Evolutionary conservation across 1,140 invertebrate genomes (phyloP).

Genomic region (roundworm (Caenorhabditis elegans)): DNA sequence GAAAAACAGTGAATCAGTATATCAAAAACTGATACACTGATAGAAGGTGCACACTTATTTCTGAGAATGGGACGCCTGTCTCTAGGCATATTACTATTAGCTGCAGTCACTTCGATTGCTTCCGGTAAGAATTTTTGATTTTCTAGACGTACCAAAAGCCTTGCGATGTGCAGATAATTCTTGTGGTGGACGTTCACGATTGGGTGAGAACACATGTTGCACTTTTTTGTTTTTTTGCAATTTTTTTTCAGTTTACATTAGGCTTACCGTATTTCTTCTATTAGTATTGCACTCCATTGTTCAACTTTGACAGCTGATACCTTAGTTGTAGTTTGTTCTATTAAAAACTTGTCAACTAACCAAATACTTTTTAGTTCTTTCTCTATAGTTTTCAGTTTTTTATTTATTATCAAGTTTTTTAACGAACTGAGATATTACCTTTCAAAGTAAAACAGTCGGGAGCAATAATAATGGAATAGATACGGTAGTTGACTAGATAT

Average conservation of each 20-base stretch:
- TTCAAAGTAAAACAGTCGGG: too few relatives aligned
- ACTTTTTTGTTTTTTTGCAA: background rate
- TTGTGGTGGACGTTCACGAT: constrained; percentile 30
- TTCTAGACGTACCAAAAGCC: constrained; percentile 15
- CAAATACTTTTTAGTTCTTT: too few relatives aligned
- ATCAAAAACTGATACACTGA: too few relatives aligned
- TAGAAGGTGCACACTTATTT: background rate
- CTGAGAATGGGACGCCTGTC: constrained; percentile 23
- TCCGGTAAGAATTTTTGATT: constrained; percentile 5
- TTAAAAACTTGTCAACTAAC: too few relatives aligned
- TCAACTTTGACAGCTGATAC: too few relatives aligned
- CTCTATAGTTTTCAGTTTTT: too few relatives aligned
- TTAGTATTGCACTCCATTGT: background rate
- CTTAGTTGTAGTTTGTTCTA: too few relatives aligned
- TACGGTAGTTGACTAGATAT: too few relatives aligned
- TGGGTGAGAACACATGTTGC: background rate
- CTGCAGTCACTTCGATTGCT: background rate
- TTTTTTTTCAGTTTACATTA: background rate
- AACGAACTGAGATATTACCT: too few relatives aligned
- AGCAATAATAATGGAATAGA: too few relatives aligned
- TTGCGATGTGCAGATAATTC: constrained; percentile 15
- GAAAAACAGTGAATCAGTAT: too few relatives aligned
- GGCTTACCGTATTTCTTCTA: background rate
- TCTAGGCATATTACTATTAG: constrained; percentile 16
- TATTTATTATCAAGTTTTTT: too few relatives aligned